phyloP scores from a whole-genome alignment of 2,113 vertebrate genomes.

The Trogon surrucura region DNA sequence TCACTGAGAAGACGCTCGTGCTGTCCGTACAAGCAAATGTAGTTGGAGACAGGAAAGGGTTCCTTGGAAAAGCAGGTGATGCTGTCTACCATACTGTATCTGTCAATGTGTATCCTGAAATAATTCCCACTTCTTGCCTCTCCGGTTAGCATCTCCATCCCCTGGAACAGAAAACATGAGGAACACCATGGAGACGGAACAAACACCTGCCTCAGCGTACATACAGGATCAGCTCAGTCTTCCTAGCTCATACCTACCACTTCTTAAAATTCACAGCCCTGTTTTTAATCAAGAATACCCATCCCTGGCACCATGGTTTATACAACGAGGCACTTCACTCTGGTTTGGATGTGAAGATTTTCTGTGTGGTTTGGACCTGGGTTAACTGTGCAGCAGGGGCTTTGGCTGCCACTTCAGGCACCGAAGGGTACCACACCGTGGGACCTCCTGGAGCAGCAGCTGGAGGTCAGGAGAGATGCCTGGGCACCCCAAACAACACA shows the following conservation, averaged over 20 bases:
- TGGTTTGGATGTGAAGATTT: not conserved
- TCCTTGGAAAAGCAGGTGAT: constrained; percentile 89
- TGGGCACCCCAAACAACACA: not conserved
- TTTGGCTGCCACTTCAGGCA: not conserved
- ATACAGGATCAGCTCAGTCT: not conserved
- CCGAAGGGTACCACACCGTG: not conserved
- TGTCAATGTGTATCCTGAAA: constrained; percentile 84
- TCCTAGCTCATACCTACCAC: not conserved
- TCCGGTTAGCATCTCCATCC: constrained; percentile 81
- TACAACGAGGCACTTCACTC: not conserved
- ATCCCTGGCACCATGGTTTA: not conserved
- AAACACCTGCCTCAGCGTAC: not conserved
- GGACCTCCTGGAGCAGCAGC: constrained; percentile 6
- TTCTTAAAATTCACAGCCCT: not conserved
- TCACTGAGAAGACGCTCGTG: constrained; percentile 90
- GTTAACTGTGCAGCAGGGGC: not conserved
- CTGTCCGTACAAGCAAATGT: constrained; percentile 84
- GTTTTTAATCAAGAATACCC: not conserved
- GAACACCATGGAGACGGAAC: not conserved
- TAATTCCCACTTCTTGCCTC: constrained; percentile 80
- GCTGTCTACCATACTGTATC: constrained; percentile 78
- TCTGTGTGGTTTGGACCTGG: not conserved
- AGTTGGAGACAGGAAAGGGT: constrained; percentile 85
- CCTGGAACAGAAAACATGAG: constrained; percentile 73
- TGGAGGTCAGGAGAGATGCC: not conserved